Evolutionary conservation across 1,140 invertebrate species (phyloP).

Genomic region (Aphis craccivora): DNA sequence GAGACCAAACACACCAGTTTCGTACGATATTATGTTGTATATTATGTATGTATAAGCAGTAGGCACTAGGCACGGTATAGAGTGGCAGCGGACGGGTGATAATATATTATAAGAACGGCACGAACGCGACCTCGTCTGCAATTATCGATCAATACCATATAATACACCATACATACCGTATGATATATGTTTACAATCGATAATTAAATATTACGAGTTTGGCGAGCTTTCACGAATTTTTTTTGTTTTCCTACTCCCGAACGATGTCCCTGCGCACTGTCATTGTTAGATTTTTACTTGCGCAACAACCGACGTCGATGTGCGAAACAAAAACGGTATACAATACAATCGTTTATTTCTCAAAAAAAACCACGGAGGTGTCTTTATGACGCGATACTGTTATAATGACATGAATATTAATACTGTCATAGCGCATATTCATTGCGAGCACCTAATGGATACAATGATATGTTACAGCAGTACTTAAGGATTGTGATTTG

Average conservation of each 20-base stretch:
- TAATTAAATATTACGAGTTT: conserved; percentile 39
- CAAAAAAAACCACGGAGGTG: background rate
- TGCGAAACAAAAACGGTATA: background rate
- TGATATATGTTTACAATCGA: background rate
- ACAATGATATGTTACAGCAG: background rate
- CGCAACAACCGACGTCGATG: background rate
- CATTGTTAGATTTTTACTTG: background rate
- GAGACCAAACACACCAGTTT: conserved; percentile 33
- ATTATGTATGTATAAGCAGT: background rate
- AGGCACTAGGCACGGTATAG: background rate
- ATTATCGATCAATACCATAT: conserved; percentile 14
- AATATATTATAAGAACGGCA: conserved; percentile 35
- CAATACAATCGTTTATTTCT: background rate
- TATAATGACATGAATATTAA: background rate
- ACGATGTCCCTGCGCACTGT: background rate
- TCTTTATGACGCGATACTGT: background rate
- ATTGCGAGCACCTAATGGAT: background rate
- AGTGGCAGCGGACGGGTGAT: conserved; percentile 14
- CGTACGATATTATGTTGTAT: background rate
- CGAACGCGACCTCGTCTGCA: conserved; percentile 36
- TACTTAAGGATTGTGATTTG: background rate
- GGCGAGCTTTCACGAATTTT: background rate
- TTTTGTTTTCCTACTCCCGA: background rate
- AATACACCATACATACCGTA: background rate
- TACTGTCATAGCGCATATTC: background rate